A percentile compares a stretch with the other conserved stretches of the same genome.
phyloP scores from a whole-genome alignment of 2,888 invertebrate species.

The Sphaerophoria taeniata region DNA sequence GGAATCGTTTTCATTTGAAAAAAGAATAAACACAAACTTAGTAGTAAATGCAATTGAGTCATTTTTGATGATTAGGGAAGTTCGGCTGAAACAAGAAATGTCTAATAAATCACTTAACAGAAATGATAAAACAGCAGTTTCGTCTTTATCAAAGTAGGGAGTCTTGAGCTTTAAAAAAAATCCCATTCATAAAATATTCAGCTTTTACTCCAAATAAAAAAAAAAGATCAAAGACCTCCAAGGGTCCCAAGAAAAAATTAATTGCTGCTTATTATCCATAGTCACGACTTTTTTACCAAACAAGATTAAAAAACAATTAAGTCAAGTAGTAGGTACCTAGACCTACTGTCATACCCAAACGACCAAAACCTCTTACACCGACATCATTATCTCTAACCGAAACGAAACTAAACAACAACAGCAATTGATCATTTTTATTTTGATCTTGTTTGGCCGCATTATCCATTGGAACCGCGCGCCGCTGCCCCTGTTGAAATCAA shows the following conservation, averaged over 20 bases:
- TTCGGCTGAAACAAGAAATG: too few species aligned
- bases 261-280: neutral
- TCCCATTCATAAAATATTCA: too few species aligned
- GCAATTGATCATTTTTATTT: slow-evolving; percentile 9
- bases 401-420: neutral
- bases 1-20: neutral
- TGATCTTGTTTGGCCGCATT: slow-evolving; percentile 36
- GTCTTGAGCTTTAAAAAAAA: too few species aligned
- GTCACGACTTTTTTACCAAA: slow-evolving; percentile 13
- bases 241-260: neutral
- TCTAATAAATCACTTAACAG: too few species aligned
- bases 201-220: too few species aligned
- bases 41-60: slow-evolving; percentile 4
- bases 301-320: slow-evolving; percentile 5
- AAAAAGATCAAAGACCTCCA: neutral
- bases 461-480: slow-evolving; percentile 29
- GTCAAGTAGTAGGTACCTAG: too few species aligned
- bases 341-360: neutral
- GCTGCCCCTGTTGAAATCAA: slow-evolving; percentile 43
- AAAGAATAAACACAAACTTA: neutral
- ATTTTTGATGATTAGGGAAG: neutral
- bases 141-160: too few species aligned
- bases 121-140: too few species aligned
- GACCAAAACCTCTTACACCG: neutral
- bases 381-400: slow-evolving; percentile 24